These are phyloP conservation scores for Drosophila greeni DNA, from an alignment of 2,888 invertebrate genomes.

Conservation along the genomic window DNA sequence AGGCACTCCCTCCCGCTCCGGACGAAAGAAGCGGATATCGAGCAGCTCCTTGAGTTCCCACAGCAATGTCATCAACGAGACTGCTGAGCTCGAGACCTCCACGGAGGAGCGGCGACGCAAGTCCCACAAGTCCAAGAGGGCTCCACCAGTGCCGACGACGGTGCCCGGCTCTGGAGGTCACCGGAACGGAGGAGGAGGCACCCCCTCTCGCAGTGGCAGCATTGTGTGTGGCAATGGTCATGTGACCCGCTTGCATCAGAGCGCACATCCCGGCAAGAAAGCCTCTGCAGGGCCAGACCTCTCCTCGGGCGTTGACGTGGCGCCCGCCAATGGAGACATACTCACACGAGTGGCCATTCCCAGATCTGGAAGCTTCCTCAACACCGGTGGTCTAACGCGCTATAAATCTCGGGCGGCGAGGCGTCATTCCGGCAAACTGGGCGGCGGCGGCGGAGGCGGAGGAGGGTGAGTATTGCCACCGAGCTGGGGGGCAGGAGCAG, in stretches of 20 bases:
- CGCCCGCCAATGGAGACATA: slow-evolving; percentile 86
- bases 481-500: slow-evolving; percentile 46
- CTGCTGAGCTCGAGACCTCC: slow-evolving; percentile 78
- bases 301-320: slow-evolving; percentile 1
- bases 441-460: slow-evolving; percentile 76
- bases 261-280: slow-evolving; percentile 53
- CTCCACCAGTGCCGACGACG: slow-evolving; percentile 80
- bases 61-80: slow-evolving; percentile 80
- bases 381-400: slow-evolving; percentile 87
- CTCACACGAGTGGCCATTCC: slow-evolving; percentile 92
- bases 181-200: slow-evolving; percentile 9
- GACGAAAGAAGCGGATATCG: slow-evolving; percentile 86
- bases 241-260: slow-evolving; percentile 50
- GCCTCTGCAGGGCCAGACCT: slow-evolving; percentile 18
- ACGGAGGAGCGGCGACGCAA: slow-evolving; percentile 81
- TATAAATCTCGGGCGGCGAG: slow-evolving; percentile 83
- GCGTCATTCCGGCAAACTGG: slow-evolving; percentile 78
- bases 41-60: slow-evolving; percentile 82
- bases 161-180: slow-evolving; percentile 46
- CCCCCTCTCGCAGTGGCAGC: slow-evolving; percentile 38
- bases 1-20: slow-evolving; percentile 84
- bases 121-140: slow-evolving; percentile 81
- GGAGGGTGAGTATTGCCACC: slow-evolving; percentile 72
- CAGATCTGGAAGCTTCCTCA: slow-evolving; percentile 90
- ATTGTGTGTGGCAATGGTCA: slow-evolving; percentile 64